Percentiles rank a stretch among this genome's conserved stretches.
Evolutionary conservation across 2,797 vertebrate species (phyloP).

Genomic region (Prunella strophiata): DNA sequence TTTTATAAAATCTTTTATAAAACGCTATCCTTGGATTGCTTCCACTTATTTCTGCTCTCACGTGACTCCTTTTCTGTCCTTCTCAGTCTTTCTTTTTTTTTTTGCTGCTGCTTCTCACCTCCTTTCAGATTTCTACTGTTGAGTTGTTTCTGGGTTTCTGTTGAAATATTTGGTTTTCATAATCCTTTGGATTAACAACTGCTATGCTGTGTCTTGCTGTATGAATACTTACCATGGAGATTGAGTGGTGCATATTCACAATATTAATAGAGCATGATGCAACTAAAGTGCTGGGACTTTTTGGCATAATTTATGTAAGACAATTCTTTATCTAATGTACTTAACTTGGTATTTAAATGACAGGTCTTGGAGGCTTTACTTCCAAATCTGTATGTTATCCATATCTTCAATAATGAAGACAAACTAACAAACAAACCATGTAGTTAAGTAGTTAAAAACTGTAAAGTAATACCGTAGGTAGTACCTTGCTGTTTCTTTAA

Average conservation of each 20-base stretch:
- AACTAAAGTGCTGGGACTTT: background rate
- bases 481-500: background rate
- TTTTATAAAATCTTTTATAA: background rate
- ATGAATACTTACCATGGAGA: background rate
- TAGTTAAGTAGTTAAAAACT: background rate
- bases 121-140: background rate
- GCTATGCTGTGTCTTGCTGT: background rate
- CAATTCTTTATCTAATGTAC: background rate
- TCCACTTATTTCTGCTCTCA: background rate
- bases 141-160: background rate
- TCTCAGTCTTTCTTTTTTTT: background rate
- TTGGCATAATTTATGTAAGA: background rate
- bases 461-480: background rate
- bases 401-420: background rate
- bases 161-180: background rate
- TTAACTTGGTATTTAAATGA: background rate
- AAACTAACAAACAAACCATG: background rate
- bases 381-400: background rate
- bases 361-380: background rate
- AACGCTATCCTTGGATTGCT: background rate
- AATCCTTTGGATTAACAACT: background rate
- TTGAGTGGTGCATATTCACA: background rate
- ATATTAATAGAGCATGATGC: background rate
- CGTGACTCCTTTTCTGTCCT: background rate
- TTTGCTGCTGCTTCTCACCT: background rate